Evolutionary conservation across 53 echinoderm and acorn worm genomes (phyloP).

Genomic region (Patiria pectinifera): DNA sequence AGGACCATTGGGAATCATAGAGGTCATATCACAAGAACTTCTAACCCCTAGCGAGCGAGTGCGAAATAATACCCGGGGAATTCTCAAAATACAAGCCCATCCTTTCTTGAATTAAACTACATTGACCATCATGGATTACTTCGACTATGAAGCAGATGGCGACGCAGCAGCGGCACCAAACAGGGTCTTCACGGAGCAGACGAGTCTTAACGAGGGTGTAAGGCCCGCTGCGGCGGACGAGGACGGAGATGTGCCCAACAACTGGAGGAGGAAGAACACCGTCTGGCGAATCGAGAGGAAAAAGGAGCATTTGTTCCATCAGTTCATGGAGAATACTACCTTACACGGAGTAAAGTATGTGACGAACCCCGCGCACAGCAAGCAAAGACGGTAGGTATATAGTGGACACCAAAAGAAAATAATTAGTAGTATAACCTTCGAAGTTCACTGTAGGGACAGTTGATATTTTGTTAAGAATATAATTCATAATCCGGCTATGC

Average conservation of each 20-base stretch:
- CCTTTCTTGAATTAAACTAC: background rate
- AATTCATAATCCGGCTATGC: too few species aligned
- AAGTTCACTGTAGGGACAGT: too few species aligned
- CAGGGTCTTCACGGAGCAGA: background rate
- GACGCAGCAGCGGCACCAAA: background rate
- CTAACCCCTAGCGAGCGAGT: too few species aligned
- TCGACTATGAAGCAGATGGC: background rate
- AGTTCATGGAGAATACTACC: slow-evolving; percentile 43
- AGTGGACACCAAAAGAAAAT: too few species aligned
- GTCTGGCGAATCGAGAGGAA: background rate
- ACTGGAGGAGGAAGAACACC: background rate
- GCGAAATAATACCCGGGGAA: too few species aligned
- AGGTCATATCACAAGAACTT: too few species aligned
- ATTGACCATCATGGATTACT: background rate
- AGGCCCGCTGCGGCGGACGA: background rate
- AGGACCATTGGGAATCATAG: too few species aligned
- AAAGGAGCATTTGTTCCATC: slow-evolving; percentile 3
- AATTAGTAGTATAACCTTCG: too few species aligned
- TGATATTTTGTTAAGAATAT: too few species aligned
- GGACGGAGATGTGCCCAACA: background rate
- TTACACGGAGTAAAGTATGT: slow-evolving; percentile 47
- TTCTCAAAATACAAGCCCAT: too few species aligned
- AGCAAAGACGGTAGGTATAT: slow-evolving; percentile 17
- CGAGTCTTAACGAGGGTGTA: background rate
- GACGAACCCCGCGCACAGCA: slow-evolving; percentile 39